Evolutionary conservation across 2,888 invertebrate species (phyloP).

Genomic region (Lagria hirta): DNA sequence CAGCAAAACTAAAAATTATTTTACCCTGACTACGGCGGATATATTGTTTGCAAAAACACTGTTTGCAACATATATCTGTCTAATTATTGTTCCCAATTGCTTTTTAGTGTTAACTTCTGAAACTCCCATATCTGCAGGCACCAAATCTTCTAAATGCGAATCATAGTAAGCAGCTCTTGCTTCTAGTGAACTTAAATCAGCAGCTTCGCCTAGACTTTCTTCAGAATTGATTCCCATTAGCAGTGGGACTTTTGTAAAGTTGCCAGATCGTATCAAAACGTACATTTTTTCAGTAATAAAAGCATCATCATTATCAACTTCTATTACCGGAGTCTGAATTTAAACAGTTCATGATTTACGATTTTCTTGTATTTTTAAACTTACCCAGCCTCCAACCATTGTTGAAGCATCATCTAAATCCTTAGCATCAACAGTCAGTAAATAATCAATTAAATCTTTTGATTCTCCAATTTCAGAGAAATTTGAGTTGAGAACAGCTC

Average conservation of each 20-base stretch:
- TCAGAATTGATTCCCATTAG: slow-evolving; percentile 19
- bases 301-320: slow-evolving; percentile 6
- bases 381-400: slow-evolving; percentile 1
- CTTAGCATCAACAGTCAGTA: slow-evolving; percentile 4
- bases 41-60: slow-evolving; percentile 3
- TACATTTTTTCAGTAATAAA: slow-evolving; percentile 12
- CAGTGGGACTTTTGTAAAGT: slow-evolving; percentile 10
- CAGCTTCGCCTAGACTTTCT: too few species aligned
- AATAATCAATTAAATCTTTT: slow-evolving; percentile 1
- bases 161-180: too few species aligned
- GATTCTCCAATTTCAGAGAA: not conserved
- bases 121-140: slow-evolving; percentile 10
- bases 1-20: too few species aligned
- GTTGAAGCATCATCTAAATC: slow-evolving; percentile 4
- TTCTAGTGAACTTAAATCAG: too few species aligned
- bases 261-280: slow-evolving; percentile 5
- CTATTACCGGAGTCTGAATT: slow-evolving; percentile 10
- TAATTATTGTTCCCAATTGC: not conserved
- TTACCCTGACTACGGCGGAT: slow-evolving; percentile 6
- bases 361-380: not conserved
- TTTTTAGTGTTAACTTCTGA: not conserved
- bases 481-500: not conserved
- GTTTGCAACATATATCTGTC: slow-evolving; percentile 2
- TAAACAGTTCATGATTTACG: not conserved
- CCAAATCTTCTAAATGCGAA: too few species aligned